Evolutionary conservation across 2,113 vertebrate species (phyloP), one percentile per base, ranked within the genome.

Genomic region (Mungos mungo): DNA sequence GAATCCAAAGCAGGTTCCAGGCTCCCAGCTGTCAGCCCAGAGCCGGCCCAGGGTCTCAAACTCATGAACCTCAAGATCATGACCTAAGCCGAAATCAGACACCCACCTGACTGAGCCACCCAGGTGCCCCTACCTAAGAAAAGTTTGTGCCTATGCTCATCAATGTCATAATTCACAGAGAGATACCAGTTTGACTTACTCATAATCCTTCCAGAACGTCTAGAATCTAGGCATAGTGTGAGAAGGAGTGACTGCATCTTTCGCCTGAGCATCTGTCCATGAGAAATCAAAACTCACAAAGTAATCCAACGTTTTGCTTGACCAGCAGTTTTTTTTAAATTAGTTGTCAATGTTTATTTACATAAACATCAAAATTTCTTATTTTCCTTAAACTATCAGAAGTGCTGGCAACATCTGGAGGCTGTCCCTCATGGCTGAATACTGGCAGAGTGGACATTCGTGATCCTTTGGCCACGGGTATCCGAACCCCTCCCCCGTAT

Each of bases 351-450:
- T 23, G 21, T 60, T 60, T 54, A 35, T 94, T 47, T 45, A 54
- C 47, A 50, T 47, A 80, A 77, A 90, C 91, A 86, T 71, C 60
- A 52, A 60, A 60, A 87, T 90, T 92, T 87, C 66, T 69, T 38
- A 18, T 86, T 92, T 90, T 25, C 71, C 12, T 93, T 8, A 14
- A 66, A 68, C 90, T 93, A 41, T 82, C 29, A 29, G 14, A 85
- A 85, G 25, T 29, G 27, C 54, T 63, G 88, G 45, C 84, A 57
- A 65, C 74, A 50, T 76, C 52, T 79, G 81, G 15, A 4, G 57
- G 52, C 57, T 18, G 14, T 80, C 35, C 57, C 9, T n/a, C n/a
- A 23, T 11, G 84, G 12, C 16, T 23, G 27, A 81, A 16, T 25
- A n/a, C 29, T 38, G 29, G n/a, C 18, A 18, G 27, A 8, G 16